Evolutionary conservation across 2,797 vertebrate species (phyloP).

Genomic region (Megalops cyprinoides): DNA sequence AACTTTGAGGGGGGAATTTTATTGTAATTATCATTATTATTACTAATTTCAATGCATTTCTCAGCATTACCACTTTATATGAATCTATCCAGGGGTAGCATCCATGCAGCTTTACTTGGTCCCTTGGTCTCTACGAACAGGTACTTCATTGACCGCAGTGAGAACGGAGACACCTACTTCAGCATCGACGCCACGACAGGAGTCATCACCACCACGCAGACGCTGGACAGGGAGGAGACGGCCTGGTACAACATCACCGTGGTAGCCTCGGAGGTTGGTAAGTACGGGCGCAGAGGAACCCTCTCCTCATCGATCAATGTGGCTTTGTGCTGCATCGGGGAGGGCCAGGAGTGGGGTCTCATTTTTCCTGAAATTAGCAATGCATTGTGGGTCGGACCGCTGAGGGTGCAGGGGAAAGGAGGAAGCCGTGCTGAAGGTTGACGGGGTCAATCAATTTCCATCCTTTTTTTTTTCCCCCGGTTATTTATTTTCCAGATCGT

Average conservation of each 20-base stretch:
- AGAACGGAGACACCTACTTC: constrained; percentile 78
- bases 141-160: constrained; percentile 82
- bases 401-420: constrained; percentile 7
- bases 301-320: background rate
- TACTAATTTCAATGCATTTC: constrained; percentile 9
- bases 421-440: constrained; percentile 36
- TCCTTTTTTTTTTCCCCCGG: too few relatives aligned
- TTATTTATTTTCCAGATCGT: constrained; percentile 42
- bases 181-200: constrained; percentile 84
- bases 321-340: too few relatives aligned
- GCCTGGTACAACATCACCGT: constrained; percentile 91
- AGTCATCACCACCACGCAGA: constrained; percentile 80
- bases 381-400: constrained; percentile 26
- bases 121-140: constrained; percentile 61
- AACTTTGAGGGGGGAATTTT: background rate
- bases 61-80: background rate
- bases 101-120: constrained; percentile 20
- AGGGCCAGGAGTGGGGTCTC: background rate
- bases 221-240: constrained; percentile 85
- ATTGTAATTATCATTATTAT: constrained; percentile 3
- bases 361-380: constrained; percentile 14
- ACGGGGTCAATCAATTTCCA: constrained; percentile 44
- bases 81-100: background rate
- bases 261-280: constrained; percentile 87
- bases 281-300: constrained; percentile 45